phyloP scores from a whole-genome alignment of 2,797 vertebrate genomes.

The Numenius phaeopus region DNA sequence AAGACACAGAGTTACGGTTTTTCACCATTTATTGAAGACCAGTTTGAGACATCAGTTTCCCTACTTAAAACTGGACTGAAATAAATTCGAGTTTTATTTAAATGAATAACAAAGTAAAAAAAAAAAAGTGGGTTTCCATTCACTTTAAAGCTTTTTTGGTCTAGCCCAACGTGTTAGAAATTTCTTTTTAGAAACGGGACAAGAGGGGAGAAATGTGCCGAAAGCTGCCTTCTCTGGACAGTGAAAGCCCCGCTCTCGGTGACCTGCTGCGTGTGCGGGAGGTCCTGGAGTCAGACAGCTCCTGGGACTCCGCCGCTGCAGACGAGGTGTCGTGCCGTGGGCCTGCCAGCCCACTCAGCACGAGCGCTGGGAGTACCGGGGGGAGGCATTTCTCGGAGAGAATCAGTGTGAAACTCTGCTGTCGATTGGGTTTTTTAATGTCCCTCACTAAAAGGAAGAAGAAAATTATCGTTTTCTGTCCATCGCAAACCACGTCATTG shows the following conservation, averaged over 20 bases:
- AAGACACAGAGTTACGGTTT: not conserved
- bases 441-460: not conserved
- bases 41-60: not conserved
- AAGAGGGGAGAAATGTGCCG: not conserved
- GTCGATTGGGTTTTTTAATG: not conserved
- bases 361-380: not conserved
- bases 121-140: not conserved
- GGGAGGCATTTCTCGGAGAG: not conserved
- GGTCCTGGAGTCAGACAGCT: slow-evolving; percentile 84
- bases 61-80: not conserved
- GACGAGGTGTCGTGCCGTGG: not conserved
- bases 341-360: slow-evolving; percentile 66
- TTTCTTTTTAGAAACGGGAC: not conserved
- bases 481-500: not conserved
- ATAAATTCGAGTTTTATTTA: not conserved
- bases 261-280: not conserved
- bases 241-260: not conserved
- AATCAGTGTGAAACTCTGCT: not conserved
- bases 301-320: slow-evolving; percentile 10
- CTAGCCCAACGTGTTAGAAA: not conserved
- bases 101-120: not conserved
- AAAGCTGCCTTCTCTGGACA: not conserved
- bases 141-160: not conserved
- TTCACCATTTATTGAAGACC: not conserved
- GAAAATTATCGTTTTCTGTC: not conserved